These are phyloP conservation scores for Bovichtus variegatus DNA, from an alignment of 2,797 vertebrate species.

Conservation along the genomic window DNA sequence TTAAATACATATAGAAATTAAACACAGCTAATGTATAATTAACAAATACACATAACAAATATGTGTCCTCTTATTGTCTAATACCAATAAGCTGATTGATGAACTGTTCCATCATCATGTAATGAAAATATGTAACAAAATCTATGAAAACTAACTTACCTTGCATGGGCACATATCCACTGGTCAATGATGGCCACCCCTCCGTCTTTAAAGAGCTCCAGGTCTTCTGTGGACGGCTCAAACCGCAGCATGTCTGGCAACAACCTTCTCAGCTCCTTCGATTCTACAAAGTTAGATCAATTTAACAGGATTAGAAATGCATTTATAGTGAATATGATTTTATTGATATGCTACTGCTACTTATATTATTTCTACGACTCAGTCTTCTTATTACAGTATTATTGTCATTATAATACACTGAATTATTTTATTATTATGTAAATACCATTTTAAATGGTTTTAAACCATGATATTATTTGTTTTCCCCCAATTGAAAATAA, in stretches of 20 bases:
- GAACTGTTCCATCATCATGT: neutral
- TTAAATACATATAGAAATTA: neutral
- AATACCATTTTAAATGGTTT: neutral
- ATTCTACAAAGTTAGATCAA: conserved; percentile 78
- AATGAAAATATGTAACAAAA: neutral
- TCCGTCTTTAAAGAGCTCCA: conserved; percentile 93
- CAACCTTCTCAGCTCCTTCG: conserved; percentile 86
- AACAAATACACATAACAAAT: neutral
- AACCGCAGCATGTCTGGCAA: conserved; percentile 93
- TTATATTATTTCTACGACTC: neutral
- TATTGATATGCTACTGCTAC: neutral
- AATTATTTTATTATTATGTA: neutral
- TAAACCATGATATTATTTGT: neutral
- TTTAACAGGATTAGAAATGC: neutral
- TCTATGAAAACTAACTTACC: conserved; percentile 78
- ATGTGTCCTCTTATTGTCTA: neutral
- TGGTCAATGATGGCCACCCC: conserved; percentile 98
- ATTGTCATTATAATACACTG: neutral
- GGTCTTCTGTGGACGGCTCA: conserved; percentile 89
- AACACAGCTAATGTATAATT: neutral
- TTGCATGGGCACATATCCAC: conserved; percentile 97
- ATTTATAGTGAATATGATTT: neutral
- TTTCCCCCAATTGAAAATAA: neutral
- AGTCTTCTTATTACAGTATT: neutral
- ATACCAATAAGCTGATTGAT: neutral